Percentiles rank a stretch among this genome's conserved stretches.
Evolutionary conservation across 2,888 invertebrate species (phyloP).

Genomic region (Drosophila dives): DNA sequence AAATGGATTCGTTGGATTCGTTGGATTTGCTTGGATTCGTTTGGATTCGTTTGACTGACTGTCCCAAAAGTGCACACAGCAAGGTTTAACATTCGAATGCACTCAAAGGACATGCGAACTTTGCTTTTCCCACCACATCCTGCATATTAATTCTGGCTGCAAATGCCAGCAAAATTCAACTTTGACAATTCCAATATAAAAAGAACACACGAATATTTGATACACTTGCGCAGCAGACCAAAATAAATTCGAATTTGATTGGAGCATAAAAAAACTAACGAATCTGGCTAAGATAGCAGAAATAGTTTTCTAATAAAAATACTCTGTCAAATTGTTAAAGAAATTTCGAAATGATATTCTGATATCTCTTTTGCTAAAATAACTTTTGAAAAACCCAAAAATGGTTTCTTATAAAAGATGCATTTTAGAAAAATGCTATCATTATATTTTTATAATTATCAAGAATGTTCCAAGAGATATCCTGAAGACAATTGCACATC

Average conservation of each 20-base stretch:
- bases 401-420: neutral
- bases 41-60: slow-evolving; percentile 19
- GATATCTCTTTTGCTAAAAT: too few relatives aligned
- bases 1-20: slow-evolving; percentile 11
- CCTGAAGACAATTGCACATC: neutral
- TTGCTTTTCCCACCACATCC: slow-evolving; percentile 31
- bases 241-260: neutral
- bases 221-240: neutral
- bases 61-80: slow-evolving; percentile 16
- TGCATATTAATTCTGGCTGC: slow-evolving; percentile 65
- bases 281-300: neutral
- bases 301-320: neutral
- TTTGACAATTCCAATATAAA: slow-evolving; percentile 22
- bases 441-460: neutral
- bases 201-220: neutral
- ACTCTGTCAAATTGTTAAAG: neutral
- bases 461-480: neutral
- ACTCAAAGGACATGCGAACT: slow-evolving; percentile 35
- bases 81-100: slow-evolving; percentile 36
- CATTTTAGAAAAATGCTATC: neutral
- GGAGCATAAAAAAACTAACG: accelerated
- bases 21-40: slow-evolving; percentile 13
- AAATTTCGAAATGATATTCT: neutral
- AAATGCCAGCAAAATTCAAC: slow-evolving; percentile 25
- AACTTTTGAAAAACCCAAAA: neutral